Percentiles rank a stretch among this genome's conserved stretches.
These are phyloP conservation scores for Eupithecia vulgata DNA, from an alignment of 2,888 invertebrate species.

Conservation along the genomic window DNA sequence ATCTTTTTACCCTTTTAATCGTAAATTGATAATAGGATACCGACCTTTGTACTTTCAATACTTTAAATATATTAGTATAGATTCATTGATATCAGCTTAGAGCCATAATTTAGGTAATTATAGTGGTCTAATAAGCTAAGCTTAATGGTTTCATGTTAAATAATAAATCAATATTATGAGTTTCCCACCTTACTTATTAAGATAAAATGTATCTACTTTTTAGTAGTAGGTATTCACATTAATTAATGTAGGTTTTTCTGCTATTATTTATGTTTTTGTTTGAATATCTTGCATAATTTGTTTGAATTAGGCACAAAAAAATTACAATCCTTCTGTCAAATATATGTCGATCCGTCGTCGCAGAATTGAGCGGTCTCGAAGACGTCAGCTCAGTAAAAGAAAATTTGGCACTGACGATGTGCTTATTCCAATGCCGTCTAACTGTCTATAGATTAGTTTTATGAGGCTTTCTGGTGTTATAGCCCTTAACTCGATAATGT, in stretches of 20 bases:
- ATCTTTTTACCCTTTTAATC: too few species aligned
- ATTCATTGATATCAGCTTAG: background rate
- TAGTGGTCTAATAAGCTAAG: background rate
- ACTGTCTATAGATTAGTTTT: slow-evolving; percentile 50
- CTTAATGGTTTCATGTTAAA: background rate
- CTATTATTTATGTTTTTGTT: background rate
- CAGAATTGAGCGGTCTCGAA: slow-evolving; percentile 11
- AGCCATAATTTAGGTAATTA: background rate
- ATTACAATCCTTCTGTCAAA: background rate
- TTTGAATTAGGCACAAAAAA: too few species aligned
- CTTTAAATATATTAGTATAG: too few species aligned
- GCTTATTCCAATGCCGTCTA: slow-evolving; percentile 51
- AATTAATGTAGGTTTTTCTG: background rate
- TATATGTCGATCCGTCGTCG: background rate
- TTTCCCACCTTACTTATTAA: background rate
- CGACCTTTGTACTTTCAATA: too few species aligned
- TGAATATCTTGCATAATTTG: too few species aligned
- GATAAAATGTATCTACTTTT: background rate
- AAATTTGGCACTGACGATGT: slow-evolving; percentile 40
- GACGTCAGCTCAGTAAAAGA: slow-evolving; percentile 7
- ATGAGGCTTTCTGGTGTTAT: slow-evolving; percentile 47
- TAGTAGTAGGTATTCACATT: background rate
- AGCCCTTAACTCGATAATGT: slow-evolving; percentile 45
- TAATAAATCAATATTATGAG: background rate
- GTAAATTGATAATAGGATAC: too few species aligned